Evolutionary conservation across 1,140 invertebrate species (phyloP).

Genomic region (Drosophila neocordata): DNA sequence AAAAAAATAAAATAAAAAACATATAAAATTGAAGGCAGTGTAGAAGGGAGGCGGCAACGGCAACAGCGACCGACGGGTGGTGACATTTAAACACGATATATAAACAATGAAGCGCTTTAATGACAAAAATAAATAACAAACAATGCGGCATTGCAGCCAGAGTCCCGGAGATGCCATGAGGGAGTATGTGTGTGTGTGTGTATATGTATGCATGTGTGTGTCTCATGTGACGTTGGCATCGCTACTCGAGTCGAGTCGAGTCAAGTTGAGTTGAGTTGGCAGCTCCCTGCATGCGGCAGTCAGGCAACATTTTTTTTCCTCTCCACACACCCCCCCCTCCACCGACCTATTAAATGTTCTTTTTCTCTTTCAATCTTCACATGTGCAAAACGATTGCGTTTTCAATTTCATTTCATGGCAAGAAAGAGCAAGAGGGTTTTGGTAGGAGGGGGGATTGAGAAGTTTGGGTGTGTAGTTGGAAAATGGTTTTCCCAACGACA

Average conservation of each 20-base stretch:
- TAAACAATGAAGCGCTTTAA: conserved; percentile 55
- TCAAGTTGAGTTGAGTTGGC: conserved; percentile 34
- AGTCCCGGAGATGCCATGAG: conserved; percentile 25
- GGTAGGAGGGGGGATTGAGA: not conserved
- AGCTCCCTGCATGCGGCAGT: conserved; percentile 11
- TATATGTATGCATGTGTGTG: not conserved
- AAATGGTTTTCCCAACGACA: conserved; percentile 22
- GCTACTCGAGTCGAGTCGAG: conserved; percentile 35
- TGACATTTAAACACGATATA: conserved; percentile 23
- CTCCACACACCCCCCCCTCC: not conserved
- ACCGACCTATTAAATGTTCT: conserved; percentile 1
- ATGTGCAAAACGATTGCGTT: conserved; percentile 75
- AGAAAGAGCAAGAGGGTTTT: conserved; percentile 4
- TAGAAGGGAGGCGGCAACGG: not conserved
- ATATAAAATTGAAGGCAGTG: not conserved
- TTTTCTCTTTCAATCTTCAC: conserved; percentile 23
- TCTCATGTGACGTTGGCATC: conserved; percentile 26
- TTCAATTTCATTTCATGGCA: conserved; percentile 76
- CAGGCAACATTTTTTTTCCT: not conserved
- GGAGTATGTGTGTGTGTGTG: not conserved
- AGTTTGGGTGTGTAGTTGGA: not conserved
- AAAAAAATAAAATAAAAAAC: too few species aligned
- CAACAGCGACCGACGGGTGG: not conserved
- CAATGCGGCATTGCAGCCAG: conserved; percentile 46
- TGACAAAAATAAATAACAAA: conserved; percentile 63